Evolutionary conservation across 2,113 vertebrate genomes (phyloP), one percentile per base, ranked within the genome.

Genomic region (Harpagus bidentatus): DNA sequence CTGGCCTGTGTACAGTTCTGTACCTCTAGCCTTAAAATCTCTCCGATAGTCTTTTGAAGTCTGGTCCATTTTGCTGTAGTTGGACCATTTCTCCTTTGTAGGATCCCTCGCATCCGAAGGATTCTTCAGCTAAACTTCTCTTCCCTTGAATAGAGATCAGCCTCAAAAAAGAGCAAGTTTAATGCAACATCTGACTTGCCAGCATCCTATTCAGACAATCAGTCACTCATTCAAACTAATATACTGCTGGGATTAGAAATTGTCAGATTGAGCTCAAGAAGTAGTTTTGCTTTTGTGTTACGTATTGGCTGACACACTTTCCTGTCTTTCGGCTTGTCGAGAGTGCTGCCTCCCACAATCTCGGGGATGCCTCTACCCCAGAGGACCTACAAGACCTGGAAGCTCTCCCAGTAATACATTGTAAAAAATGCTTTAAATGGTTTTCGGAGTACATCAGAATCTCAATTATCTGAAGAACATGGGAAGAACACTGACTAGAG

Each of bases 391-490:
- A 94, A 62, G 92, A 92, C 84, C 91, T 88, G 93, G 86, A 95
- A 93, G 50, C 38, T 80, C 81, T 90, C 55, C 81, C 78, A 85
- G 53, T 77, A 69, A 93, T 61, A 80, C 45, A 38, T 78, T 85
- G 58, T 62, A 70, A 90, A 95, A 95, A 82, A 67, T 72, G 28
- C 45, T 94, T 82, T 95, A 72, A 89, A 73, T 94, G 50, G 40
- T 86, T 93, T 96, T 95, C 74, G 93, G 71, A 80, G 62, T 90
- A 55, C 62, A 82, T 88, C 89, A 88, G 82, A 82, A 89, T 96
- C 81, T 88, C 90, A 92, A 34, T 95, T 96, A 95, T 92, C 53
- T 89, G 70, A 95, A 95, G 91, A 97, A 95, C 73, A 93, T 69
- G 70, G 81, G 81, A 96, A 94, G 86, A 95, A 80, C 84, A 77